Conservation (phyloP, 2,888 invertebrate species). For the Cosmia pyralina region DNA sequence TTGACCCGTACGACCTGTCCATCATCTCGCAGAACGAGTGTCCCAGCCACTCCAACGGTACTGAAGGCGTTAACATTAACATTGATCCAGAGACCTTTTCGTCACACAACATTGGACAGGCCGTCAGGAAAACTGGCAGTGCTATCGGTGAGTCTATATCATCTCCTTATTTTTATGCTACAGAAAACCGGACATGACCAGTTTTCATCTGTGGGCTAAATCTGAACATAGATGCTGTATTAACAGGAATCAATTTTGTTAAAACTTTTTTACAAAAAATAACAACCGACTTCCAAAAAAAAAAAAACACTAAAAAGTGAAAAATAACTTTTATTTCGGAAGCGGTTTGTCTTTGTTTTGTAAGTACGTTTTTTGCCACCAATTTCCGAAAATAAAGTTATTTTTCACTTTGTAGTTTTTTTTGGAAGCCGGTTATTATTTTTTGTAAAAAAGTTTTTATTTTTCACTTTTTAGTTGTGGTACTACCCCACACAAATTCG, state of each 20-base stretch:
- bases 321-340: no score
- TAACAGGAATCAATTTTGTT: not conserved
- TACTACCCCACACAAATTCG: no score
- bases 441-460: no score
- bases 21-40: constrained; percentile 93
- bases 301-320: no score
- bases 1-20: constrained; percentile 94
- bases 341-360: no score
- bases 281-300: no score
- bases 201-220: not conserved
- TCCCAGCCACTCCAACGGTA: constrained; percentile 90
- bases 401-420: no score
- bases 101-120: constrained; percentile 92
- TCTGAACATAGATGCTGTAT: not conserved
- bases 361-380: no score
- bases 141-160: constrained; percentile 89
- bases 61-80: constrained; percentile 91
- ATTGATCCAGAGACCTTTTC: constrained; percentile 94
- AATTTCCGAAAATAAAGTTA: no score
- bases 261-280: no score
- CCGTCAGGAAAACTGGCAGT: constrained; percentile 93
- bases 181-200: not conserved
- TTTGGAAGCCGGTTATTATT: no score
- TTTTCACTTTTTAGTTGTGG: no score
- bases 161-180: not conserved